These are phyloP conservation scores for Phyllotreta striolata DNA, from an alignment of 2,888 invertebrate genomes.

Conservation along the genomic window DNA sequence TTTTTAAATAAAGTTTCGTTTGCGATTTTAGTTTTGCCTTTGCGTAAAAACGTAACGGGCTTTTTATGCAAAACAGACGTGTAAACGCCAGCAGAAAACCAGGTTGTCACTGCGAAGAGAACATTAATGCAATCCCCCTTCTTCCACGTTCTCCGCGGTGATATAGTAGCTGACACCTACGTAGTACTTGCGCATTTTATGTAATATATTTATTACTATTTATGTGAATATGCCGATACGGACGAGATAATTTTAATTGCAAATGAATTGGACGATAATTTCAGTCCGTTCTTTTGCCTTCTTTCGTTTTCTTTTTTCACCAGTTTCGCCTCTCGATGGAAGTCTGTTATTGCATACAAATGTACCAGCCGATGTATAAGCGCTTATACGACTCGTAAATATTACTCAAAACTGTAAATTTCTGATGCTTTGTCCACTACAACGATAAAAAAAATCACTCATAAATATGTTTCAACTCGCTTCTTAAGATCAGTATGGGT, in stretches of 20 bases:
- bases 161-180: conserved; percentile 28
- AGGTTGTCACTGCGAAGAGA: conserved; percentile 10
- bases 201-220: conserved; percentile 23
- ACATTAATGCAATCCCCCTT: conserved; percentile 12
- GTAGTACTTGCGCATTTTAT: conserved; percentile 20
- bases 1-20: too few species aligned
- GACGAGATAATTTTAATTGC: conserved; percentile 29
- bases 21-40: too few species aligned
- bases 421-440: too few species aligned
- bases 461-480: too few species aligned
- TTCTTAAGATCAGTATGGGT: too few species aligned
- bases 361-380: background rate
- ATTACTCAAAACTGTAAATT: too few species aligned
- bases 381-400: too few species aligned
- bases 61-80: conserved; percentile 30
- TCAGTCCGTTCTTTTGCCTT: conserved; percentile 4
- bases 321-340: background rate
- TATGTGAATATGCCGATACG: conserved; percentile 29
- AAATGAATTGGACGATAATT: conserved; percentile 24
- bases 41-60: conserved; percentile 5
- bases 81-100: conserved; percentile 26
- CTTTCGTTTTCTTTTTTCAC: too few species aligned
- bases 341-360: conserved; percentile 21
- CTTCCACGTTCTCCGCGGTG: conserved; percentile 4
- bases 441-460: too few species aligned